Base-by-base conservation (phyloP, 1,140 invertebrate species). In the Macrobrachium nipponense region DNA sequence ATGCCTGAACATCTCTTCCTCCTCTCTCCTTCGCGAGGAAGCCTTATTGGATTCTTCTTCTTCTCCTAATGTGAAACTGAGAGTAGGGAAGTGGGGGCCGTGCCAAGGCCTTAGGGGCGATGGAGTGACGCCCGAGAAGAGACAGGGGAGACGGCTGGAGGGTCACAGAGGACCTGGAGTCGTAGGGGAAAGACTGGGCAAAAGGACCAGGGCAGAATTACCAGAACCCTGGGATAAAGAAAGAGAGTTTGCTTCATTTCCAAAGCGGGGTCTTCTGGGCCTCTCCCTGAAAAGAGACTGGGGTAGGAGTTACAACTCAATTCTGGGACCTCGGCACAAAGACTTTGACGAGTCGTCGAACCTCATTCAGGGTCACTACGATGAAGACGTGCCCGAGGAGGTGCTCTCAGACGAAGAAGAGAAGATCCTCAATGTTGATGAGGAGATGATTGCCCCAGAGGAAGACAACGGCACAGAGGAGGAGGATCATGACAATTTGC, bases 11-110 rank as follows among this genome's bases (percentile, higher is more conserved):
- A 76, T 73, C 15, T 72, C 18, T 43, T 76, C 81, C 5, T 43
- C 81, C 11, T 72, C 72, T n/a, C 58, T 76, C 5, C 51, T 61
- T 4, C 18, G 68, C 11, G 72, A 83, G 36, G 59, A 60, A 12
- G 78, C 8, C 20, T 62, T 68, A 58, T 58, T 36, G 27, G 27
- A 36, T 36, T 36, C 27, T 36, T 36, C 27, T 36, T 36, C 27
- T 36, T 36, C 27, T 36, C 27, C 83, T 18, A 15, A 59, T 64
- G 76, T 80, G 7, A 36, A 77, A 70, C 76, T 86, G 23, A 12
- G 83, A 23, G 83, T 86, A 1, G 83, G 83, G 0, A 77, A 86
- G 76, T 86, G 83, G 83, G 77, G 83, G 2, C 75, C 83, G 2
- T 86, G 83, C 36, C 76, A 79, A 36, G 36, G 58, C 18, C 64